These are phyloP conservation scores for Benitochromis conjunctus DNA, from an alignment of 2,113 vertebrate species.

Conservation along the genomic window DNA sequence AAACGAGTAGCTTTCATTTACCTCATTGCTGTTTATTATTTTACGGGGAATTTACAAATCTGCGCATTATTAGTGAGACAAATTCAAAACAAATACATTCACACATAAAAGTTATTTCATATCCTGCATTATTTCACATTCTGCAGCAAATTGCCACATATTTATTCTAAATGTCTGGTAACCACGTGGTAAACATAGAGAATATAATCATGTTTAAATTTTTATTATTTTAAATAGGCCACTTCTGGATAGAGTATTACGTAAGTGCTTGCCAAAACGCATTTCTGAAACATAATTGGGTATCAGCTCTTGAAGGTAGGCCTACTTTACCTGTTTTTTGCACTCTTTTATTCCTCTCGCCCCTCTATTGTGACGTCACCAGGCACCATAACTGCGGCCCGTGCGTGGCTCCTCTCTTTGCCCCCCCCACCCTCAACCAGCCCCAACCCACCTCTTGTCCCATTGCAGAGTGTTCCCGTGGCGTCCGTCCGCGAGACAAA, in stretches of 20 bases:
- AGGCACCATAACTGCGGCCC: not conserved
- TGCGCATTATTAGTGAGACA: not conserved
- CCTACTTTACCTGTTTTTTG: not conserved
- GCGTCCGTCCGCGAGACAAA: slow-evolving; percentile 81
- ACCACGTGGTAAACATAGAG: not conserved
- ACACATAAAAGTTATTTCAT: not conserved
- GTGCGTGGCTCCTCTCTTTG: not conserved
- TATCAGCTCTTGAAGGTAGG: not conserved
- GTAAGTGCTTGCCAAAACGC: not conserved
- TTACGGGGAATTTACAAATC: not conserved
- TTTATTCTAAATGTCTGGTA: not conserved
- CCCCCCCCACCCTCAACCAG: not conserved
- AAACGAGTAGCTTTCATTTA: not conserved
- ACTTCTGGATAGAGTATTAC: not conserved
- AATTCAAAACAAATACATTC: not conserved
- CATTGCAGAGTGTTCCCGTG: slow-evolving; percentile 25
- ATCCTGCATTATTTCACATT: not conserved
- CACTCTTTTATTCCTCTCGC: not conserved
- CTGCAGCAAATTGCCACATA: not conserved
- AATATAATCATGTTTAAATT: not conserved
- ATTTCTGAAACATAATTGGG: not conserved
- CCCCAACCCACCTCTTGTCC: not conserved
- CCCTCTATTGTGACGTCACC: slow-evolving; percentile 44
- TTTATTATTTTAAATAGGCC: not conserved
- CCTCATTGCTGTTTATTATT: not conserved